Evolutionary conservation across 64 coral and sea anemone species (phyloP).

Genomic region (Cladopsammia gracilis): DNA sequence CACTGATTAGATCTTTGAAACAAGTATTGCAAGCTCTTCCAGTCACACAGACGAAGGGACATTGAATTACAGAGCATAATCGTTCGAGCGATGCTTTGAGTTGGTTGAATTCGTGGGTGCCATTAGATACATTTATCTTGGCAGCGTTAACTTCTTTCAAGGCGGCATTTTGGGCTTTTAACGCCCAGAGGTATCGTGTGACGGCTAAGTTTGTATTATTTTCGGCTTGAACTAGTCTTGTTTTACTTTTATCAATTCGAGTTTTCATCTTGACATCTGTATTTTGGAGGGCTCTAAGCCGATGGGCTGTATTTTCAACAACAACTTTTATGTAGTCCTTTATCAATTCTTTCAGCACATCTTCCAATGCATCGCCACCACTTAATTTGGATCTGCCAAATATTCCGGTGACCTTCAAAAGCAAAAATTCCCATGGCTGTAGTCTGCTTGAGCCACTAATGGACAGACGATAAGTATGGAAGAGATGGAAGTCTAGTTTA

Average conservation of each 20-base stretch:
- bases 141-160: neutral
- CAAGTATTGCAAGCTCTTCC: constrained; percentile 46
- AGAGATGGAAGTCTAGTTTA: neutral
- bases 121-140: neutral
- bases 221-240: neutral
- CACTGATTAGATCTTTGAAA: constrained; percentile 28
- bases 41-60: constrained; percentile 27
- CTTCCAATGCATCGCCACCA: neutral
- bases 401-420: neutral
- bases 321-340: constrained; percentile 23
- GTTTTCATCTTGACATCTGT: neutral
- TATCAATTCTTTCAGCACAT: neutral
- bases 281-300: neutral
- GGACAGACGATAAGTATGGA: neutral
- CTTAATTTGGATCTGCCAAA: neutral
- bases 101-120: constrained; percentile 6
- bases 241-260: neutral
- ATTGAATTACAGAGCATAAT: constrained; percentile 24
- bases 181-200: neutral
- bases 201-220: neutral
- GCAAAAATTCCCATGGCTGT: constrained; percentile 30
- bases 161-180: neutral
- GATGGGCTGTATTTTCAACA: neutral
- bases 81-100: neutral
- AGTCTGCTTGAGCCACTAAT: constrained; percentile 15